These are phyloP conservation scores for Artemia sp. DNA, from an alignment of 2,888 invertebrate species.

Conservation along the genomic window DNA sequence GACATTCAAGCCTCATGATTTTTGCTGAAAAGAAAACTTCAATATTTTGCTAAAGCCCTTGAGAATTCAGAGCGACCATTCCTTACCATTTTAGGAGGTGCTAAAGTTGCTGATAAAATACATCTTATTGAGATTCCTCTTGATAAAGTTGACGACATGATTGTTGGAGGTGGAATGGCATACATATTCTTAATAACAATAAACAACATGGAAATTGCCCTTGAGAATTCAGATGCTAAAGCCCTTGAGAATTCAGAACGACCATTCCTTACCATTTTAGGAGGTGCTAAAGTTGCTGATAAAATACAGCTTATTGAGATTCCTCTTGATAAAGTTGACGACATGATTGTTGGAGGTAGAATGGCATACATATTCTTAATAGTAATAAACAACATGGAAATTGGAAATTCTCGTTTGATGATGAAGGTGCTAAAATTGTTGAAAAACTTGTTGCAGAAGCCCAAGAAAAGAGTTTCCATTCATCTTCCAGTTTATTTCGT, in stretches of 20 bases:
- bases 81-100: conserved; percentile 94
- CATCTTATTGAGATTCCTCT: conserved; percentile 89
- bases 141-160: conserved; percentile 98
- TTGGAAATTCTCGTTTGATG: conserved; percentile 84
- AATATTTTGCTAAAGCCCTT: conserved; percentile 92
- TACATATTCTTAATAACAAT: conserved; percentile 91
- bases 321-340: conserved; percentile 88
- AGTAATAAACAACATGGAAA: conserved; percentile 76
- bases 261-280: conserved; percentile 95
- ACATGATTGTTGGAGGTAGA: conserved; percentile 99
- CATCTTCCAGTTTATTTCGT: conserved; percentile 91
- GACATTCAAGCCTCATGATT: conserved; percentile 83
- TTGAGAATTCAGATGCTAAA: conserved; percentile 90
- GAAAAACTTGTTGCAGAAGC: conserved; percentile 76
- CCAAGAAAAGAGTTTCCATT: conserved; percentile 67
- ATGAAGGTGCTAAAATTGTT: conserved; percentile 90
- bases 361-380: conserved; percentile 99
- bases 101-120: conserved; percentile 98
- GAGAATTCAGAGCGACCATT: conserved; percentile 92
- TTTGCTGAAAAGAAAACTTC: conserved; percentile 84
- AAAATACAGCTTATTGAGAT: conserved; percentile 97
- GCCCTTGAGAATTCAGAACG: conserved; percentile 85
- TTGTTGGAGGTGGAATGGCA: conserved; percentile 98
- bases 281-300: conserved; percentile 97
- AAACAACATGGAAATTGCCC: conserved; percentile 63